phyloP scores from a whole-genome alignment of 2,888 invertebrate genomes.

The Enchytraeus crypticus region DNA sequence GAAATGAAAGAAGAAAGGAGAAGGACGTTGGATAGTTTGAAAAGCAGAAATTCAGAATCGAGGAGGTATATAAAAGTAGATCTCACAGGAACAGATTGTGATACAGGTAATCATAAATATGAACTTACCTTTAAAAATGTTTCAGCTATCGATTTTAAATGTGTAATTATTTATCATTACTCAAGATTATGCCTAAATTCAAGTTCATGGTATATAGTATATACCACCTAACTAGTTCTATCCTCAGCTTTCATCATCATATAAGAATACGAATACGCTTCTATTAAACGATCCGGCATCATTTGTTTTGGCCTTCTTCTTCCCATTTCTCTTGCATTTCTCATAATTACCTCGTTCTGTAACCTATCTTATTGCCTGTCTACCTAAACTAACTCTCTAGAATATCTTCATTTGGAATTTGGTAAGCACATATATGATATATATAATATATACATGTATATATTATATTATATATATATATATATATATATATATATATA shows the following conservation, averaged over 20 bases:
- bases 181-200: too few relatives aligned
- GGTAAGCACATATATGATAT: too few relatives aligned
- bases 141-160: neutral
- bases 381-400: too few relatives aligned
- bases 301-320: too few relatives aligned
- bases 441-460: neutral
- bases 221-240: too few relatives aligned
- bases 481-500: neutral
- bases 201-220: neutral
- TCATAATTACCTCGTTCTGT: too few relatives aligned
- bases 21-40: neutral
- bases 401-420: neutral
- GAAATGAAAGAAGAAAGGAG: neutral
- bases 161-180: too few relatives aligned
- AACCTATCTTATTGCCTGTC: too few relatives aligned
- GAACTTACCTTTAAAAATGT: neutral
- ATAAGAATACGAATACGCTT: too few relatives aligned
- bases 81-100: slow-evolving; percentile 2
- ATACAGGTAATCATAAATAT: neutral
- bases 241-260: too few relatives aligned
- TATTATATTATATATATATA: neutral
- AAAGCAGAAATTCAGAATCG: neutral
- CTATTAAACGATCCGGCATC: too few relatives aligned
- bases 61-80: neutral
- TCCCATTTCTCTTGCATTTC: too few relatives aligned